Base-by-base conservation (phyloP, 2,113 vertebrate genomes). In the Phyllostomus hastatus region DNA sequence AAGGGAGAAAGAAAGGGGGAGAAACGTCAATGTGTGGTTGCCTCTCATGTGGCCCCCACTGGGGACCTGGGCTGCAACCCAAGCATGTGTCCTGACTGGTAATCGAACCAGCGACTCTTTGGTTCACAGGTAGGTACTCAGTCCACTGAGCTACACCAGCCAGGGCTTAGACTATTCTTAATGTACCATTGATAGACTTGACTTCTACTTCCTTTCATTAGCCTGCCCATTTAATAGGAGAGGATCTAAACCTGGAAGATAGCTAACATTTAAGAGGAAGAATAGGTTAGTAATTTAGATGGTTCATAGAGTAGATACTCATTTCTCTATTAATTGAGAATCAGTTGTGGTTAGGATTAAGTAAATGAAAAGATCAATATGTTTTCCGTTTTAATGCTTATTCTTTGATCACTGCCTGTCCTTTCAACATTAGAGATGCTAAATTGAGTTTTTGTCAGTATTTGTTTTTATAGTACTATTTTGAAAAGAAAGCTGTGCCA, bases 161-260 rank as follows among this genome's bases (percentile, higher is more conserved):
- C 38, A 41, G 38, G 38, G 38, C 38, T 41, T 41, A 41, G 38
- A 41, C 38, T 41, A 41, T 41, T 41, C 38, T 41, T 41, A 41
- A 41, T 41, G 38, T 41, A 41, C 38, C 38, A 41, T 41, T 41
- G 38, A 41, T 4, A 41, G 38, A 41, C 38, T 41, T 41, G 54
- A 89, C 22, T 79, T 87, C 93, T 24, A 69, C 15, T 57, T 80
- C 28, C 61, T 75, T 89, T 94, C 88, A 35, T 93, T 93, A 64
- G 48, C 35, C 41, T 59, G 31, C 82, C 17, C 24, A 14, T 76
- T 57, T 92, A 85, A 35, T 69, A 84, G 66, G 46, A 73, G 33
- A 93, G 38, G 11, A 14, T 57, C 7, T 66, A 83, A 91, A 84
- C 11, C 73, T 92, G 20, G 72, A 84, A 92, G 64, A 80, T 76